A percentile compares a stretch with the other conserved stretches of the same genome.
These are phyloP conservation scores for Clitarchus hookeri DNA, from an alignment of 2,888 invertebrate species.

Conservation along the genomic window DNA sequence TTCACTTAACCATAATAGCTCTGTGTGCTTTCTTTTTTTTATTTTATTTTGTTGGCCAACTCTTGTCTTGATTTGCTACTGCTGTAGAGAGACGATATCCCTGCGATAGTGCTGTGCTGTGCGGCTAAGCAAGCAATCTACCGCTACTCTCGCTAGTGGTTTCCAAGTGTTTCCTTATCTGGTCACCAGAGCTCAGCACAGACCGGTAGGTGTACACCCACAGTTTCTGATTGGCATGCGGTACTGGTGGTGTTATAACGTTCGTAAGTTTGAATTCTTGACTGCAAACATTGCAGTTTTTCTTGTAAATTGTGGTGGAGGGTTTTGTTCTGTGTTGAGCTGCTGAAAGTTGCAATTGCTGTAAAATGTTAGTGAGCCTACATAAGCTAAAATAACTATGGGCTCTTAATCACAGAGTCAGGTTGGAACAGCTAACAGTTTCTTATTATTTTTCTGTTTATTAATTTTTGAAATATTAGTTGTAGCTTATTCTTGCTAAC, in stretches of 20 bases:
- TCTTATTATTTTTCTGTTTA: background rate
- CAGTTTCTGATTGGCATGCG: conserved; percentile 1
- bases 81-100: background rate
- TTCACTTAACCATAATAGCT: background rate
- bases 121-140: background rate
- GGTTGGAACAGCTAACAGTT: no score
- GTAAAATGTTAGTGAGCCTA: no score
- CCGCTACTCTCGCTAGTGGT: background rate
- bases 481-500: background rate
- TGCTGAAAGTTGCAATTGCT: background rate
- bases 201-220: background rate
- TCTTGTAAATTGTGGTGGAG: background rate
- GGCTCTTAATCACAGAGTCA: no score
- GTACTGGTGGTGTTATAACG: background rate
- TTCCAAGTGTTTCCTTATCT: background rate
- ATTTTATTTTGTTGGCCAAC: background rate
- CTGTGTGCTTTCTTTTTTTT: background rate
- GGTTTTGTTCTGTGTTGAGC: background rate
- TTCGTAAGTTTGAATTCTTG: background rate
- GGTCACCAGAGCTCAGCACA: background rate
- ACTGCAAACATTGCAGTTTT: background rate
- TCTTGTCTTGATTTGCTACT: conserved; percentile 1
- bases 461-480: background rate
- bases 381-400: no score
- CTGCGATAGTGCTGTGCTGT: conserved; percentile 1